Evolutionary conservation across 2,797 vertebrate species (phyloP).

Genomic region (Martes flavigula): DNA sequence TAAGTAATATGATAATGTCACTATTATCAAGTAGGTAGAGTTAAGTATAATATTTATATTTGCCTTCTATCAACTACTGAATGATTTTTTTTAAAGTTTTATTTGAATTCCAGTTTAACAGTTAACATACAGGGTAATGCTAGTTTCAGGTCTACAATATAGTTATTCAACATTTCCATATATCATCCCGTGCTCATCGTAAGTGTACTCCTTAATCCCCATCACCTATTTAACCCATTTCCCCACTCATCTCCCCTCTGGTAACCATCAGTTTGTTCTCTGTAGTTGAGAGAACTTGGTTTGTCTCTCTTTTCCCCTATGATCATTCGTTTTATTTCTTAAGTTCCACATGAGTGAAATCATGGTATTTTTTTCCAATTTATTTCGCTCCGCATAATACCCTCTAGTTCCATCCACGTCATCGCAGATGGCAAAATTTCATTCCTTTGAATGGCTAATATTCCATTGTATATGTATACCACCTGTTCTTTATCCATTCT

Average conservation of each 20-base stretch:
- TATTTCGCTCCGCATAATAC: rapidly evolving
- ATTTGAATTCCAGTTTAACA: neutral
- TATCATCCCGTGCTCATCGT: neutral
- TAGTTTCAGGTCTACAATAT: neutral
- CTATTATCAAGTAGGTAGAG: neutral
- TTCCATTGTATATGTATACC: too few species aligned
- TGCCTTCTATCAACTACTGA: neutral
- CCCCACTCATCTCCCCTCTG: neutral
- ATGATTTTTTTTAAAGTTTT: neutral
- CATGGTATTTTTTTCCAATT: neutral
- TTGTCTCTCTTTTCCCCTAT: neutral
- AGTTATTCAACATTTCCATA: neutral
- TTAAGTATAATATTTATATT: neutral
- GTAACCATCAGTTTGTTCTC: neutral
- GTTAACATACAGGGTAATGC: neutral
- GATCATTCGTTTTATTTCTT: neutral
- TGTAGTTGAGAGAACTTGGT: neutral
- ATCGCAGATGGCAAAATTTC: neutral
- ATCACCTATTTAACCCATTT: neutral
- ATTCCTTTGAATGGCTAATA: neutral
- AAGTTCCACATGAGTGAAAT: neutral
- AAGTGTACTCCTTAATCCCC: neutral
- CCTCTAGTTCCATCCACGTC: neutral
- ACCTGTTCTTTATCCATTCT: neutral
- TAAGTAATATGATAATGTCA: neutral